A percentile compares a stretch with the other conserved stretches of the same genome.
phyloP scores from a whole-genome alignment of 1,140 invertebrate species.

The Lepidurus apus region DNA sequence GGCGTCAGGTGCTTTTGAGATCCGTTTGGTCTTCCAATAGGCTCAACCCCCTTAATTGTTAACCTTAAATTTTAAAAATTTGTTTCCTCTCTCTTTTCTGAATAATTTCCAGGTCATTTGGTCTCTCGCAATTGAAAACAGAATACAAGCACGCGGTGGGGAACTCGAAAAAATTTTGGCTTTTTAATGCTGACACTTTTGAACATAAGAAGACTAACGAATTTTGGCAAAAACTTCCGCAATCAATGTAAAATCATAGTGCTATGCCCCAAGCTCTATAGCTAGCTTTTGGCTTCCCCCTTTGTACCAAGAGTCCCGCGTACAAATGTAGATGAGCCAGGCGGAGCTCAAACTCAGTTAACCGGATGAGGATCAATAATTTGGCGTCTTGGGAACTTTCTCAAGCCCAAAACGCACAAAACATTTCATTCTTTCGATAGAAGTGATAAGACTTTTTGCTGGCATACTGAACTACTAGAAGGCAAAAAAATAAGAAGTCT shows the following conservation, averaged over 20 bases:
- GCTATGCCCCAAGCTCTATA: neutral
- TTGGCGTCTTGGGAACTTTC: constrained; percentile 13
- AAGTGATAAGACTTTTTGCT: neutral
- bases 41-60: constrained; percentile 14
- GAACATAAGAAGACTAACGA: constrained; percentile 5
- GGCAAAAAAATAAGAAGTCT: neutral
- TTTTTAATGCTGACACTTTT: constrained; percentile 22
- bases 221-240: constrained; percentile 18
- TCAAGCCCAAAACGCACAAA: neutral
- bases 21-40: constrained; percentile 21
- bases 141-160: constrained; percentile 17
- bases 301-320: constrained; percentile 17
- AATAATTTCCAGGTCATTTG: neutral
- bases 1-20: constrained; percentile 20
- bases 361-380: constrained; percentile 21
- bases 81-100: neutral
- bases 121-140: neutral
- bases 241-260: constrained; percentile 12
- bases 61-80: constrained; percentile 4
- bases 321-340: constrained; percentile 22
- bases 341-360: constrained; percentile 18
- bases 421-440: neutral
- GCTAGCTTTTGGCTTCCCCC: constrained; percentile 6
- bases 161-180: constrained; percentile 7
- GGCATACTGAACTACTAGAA: neutral